Evolutionary conservation across 2,797 vertebrate genomes (phyloP), one percentile per base, ranked within the genome.

Genomic region (Babyrousa celebensis): DNA sequence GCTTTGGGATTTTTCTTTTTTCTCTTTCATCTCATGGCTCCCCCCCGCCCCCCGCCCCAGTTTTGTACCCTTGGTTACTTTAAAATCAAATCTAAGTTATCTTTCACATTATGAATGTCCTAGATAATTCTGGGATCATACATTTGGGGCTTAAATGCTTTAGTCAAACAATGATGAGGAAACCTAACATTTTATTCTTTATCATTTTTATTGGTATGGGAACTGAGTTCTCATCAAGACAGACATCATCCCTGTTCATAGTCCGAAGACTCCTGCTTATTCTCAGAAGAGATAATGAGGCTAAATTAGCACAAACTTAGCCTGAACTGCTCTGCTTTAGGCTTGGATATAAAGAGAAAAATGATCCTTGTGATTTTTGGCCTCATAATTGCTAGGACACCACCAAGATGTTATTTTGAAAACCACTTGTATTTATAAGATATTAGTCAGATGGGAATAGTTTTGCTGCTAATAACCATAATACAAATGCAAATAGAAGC

Each of bases 121-220:
- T 85, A 77, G 78, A 25, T 97, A 97, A 97, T 97, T 96, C 91
- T 94, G 72, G 84, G 0, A 88, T 94, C 74, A 96, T 93, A 94
- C 95, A 97, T 56, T 85, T 97, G 63, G 67, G 89, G 88, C 74
- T 92, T 95, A 84, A 96, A 72, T 92, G 32, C 86, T 95, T 97
- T 97, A 97, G 83, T 97, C 78, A 96, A 86, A 68, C 65, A 85
- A 77, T 85, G 96, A 96, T 75, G 79, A 48, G 92, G 80, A 94
- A 98, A 82, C 92, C 95, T 97, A 97, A 96, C 89, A 54, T 71
- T 97, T 97, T 85, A 65, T 89, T 98, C 95, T 94, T 96, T 36
- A 92, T 85, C 48, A 96, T 80, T 98, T 96, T 97, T 97, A 52
- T 23, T 96, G 95, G 96, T 83, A 63, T 85, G 40, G 78, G 25